Percentiles rank a stretch among this genome's conserved stretches.
Conservation (phyloP, 2,888 invertebrate genomes). For the Hydroisotoma schaefferi region DNA sequence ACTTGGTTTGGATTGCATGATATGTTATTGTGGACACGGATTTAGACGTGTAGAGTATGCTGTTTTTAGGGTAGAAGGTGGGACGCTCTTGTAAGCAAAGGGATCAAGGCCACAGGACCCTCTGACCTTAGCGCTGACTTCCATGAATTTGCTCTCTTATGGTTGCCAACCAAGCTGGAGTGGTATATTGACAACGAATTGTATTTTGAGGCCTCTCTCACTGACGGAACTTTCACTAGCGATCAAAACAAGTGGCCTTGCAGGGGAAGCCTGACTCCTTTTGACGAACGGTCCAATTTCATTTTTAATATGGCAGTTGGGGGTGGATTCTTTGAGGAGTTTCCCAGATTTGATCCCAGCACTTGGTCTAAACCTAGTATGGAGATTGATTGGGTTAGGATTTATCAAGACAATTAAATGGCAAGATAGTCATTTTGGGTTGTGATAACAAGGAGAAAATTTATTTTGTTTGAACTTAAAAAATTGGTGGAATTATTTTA, state of each 20-base stretch:
- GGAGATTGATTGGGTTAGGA: slow-evolving; percentile 46
- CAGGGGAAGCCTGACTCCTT: slow-evolving; percentile 30
- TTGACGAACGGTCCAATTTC: slow-evolving; percentile 37
- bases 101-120: slow-evolving; percentile 19
- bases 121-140: slow-evolving; percentile 38
- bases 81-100: slow-evolving; percentile 1
- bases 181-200: slow-evolving; percentile 44
- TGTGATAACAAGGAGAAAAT: too few species aligned
- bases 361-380: slow-evolving; percentile 42
- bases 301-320: slow-evolving; percentile 46
- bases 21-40: too few species aligned
- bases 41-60: too few species aligned
- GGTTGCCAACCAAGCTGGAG: slow-evolving; percentile 40
- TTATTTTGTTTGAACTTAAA: too few species aligned
- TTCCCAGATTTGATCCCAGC: slow-evolving; percentile 27
- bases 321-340: slow-evolving; percentile 37
- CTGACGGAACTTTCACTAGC: slow-evolving; percentile 36
- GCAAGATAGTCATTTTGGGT: too few species aligned
- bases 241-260: slow-evolving; percentile 39
- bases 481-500: too few species aligned
- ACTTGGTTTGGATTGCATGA: too few species aligned
- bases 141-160: slow-evolving; percentile 45
- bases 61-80: neutral
- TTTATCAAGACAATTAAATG: slow-evolving; percentile 28
- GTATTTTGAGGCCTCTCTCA: slow-evolving; percentile 37